Evolutionary conservation across 1,140 invertebrate species (phyloP).

Genomic region (Chlorops oryzae): DNA sequence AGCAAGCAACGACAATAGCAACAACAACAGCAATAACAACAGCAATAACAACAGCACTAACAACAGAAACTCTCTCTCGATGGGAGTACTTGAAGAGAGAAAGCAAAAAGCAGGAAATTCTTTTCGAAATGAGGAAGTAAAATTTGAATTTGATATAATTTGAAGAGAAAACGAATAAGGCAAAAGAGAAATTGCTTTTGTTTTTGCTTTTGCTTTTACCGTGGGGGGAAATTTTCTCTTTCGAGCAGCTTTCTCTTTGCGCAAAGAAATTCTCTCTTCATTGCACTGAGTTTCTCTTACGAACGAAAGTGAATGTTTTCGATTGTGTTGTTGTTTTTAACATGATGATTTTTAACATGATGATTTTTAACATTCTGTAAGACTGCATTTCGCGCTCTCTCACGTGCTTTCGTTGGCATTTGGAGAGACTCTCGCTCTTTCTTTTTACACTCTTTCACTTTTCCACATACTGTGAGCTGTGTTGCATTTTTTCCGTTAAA

Average conservation of each 20-base stretch:
- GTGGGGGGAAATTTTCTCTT: not conserved
- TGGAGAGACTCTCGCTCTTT: too few species aligned
- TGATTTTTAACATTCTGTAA: too few species aligned
- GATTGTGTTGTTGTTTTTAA: too few species aligned
- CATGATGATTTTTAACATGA: too few species aligned
- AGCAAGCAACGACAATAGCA: slow-evolving; percentile 12
- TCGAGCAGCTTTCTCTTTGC: not conserved
- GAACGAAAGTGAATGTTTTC: not conserved
- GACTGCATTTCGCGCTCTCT: too few species aligned
- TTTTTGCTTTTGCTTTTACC: not conserved
- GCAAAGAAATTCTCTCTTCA: too few species aligned
- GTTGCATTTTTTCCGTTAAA: too few species aligned
- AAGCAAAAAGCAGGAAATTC: not conserved
- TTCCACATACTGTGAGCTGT: too few species aligned
- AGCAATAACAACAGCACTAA: slow-evolving; percentile 12
- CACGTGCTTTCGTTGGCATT: too few species aligned
- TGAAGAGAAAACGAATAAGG: too few species aligned
- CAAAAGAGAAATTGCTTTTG: not conserved
- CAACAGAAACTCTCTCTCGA: slow-evolving; percentile 13
- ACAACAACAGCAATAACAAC: slow-evolving; percentile 19
- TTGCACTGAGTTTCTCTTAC: not conserved
- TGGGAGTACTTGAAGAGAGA: not conserved
- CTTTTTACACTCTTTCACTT: too few species aligned
- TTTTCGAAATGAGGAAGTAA: not conserved
- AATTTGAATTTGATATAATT: too few species aligned